Base-by-base conservation (phyloP, 2,797 vertebrate genomes). In the Acanthis flammea region DNA sequence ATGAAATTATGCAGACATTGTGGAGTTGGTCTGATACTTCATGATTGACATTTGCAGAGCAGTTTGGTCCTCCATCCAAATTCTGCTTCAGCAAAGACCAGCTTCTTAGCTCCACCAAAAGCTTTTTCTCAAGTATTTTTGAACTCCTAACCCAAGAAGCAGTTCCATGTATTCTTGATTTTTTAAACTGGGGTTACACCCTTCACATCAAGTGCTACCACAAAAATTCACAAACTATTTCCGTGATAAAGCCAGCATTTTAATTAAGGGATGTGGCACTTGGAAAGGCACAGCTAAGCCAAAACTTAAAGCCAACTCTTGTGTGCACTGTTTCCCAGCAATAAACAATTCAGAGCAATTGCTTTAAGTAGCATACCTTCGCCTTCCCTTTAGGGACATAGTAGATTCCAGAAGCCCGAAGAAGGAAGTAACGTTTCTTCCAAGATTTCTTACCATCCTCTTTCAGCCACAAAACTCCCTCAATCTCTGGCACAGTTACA, bases 391-490 rank as follows among this genome's bases (percentile, higher is more conserved):
- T 99, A 68, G 99, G 99, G 75, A 99, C 99, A 28, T 99, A 99
- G 97, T 99, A 99, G 96, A 99, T 98, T 57, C 99, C 99, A 66
- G 99, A 99, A 31, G 99, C 99, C 87, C 99, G 96, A 74, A 99
- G 98, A 70, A 99, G 98, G 96, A 99, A 99, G 95, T 99, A 99
- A 67, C 99, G 99, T 86, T 99, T 99, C 97, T 99, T 99, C 99
- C 99, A 99, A 8, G 99, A 99, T 96, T 99, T 99, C 95, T 99
- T 99, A 63, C 99, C 99, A 50, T 99, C 99, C 70, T 99, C 99
- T 92, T 99, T 99, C 82, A 99, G 97, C 99, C 99, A 99, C 90
- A 99, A 93, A 44, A 99, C 98, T 55, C 99, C 99, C 95, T 99
- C 99, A 96, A 99, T 99, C 98, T 99, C 99, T 50, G 99, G 99